These are phyloP conservation scores for Mellilla xanthometata DNA, from an alignment of 2,888 invertebrate genomes.

Conservation along the genomic window DNA sequence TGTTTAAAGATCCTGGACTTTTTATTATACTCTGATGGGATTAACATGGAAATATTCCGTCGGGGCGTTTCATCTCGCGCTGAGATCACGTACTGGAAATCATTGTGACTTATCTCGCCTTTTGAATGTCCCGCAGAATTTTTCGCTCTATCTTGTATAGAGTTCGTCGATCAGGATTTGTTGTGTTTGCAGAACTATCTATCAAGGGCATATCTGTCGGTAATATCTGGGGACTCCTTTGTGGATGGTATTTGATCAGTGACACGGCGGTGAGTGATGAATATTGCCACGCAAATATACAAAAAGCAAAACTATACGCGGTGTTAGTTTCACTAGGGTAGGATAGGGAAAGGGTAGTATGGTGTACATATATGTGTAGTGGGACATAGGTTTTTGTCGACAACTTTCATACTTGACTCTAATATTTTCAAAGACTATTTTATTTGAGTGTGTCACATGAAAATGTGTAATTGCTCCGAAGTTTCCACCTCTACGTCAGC, in stretches of 20 bases:
- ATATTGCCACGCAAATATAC: conserved; percentile 82
- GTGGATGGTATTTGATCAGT: conserved; percentile 79
- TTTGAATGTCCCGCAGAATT: conserved; percentile 25
- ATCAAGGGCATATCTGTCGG: conserved; percentile 74
- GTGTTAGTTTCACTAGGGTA: conserved; percentile 77
- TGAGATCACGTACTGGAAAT: conserved; percentile 23
- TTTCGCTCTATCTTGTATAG: conserved; percentile 28
- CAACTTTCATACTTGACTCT: neutral
- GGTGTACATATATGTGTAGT: too few species aligned
- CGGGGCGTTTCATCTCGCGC: conserved; percentile 23
- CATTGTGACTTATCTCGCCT: conserved; percentile 18
- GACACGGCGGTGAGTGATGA: conserved; percentile 80
- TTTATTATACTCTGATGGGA: conserved; percentile 30
- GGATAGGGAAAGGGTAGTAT: conserved; percentile 43
- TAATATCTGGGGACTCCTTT: conserved; percentile 77
- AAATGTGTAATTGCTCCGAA: too few species aligned
- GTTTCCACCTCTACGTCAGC: too few species aligned
- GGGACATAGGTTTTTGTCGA: too few species aligned
- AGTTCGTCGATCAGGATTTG: conserved; percentile 53
- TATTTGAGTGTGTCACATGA: too few species aligned
- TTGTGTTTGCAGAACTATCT: conserved; percentile 69
- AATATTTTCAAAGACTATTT: too few species aligned
- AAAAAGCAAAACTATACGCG: conserved; percentile 79
- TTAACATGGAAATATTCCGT: conserved; percentile 32
- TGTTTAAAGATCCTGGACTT: conserved; percentile 37